A percentile compares a stretch with the other conserved stretches of the same genome.
phyloP scores from a whole-genome alignment of 1,140 invertebrate species.

The Megalonaias nervosa region DNA sequence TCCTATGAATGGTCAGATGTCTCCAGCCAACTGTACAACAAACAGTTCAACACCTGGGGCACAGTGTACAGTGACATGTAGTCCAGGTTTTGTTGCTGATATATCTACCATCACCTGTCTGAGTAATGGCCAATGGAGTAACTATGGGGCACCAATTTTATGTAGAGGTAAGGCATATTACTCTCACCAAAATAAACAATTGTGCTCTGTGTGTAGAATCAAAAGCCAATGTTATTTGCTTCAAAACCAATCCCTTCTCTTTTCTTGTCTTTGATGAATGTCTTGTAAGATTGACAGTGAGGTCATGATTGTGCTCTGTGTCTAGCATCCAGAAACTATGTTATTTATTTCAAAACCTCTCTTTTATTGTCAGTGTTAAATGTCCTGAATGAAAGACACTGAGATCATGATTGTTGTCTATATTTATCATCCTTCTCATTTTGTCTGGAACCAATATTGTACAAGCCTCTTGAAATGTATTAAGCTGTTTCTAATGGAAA shows the following conservation, averaged over 20 bases:
- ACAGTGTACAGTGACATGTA: conserved; percentile 46
- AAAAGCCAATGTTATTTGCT: neutral
- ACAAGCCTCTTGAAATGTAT: no score
- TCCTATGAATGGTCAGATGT: conserved; percentile 34
- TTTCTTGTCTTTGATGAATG: neutral
- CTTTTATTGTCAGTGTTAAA: no score
- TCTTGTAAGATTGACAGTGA: neutral
- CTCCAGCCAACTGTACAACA: conserved; percentile 37
- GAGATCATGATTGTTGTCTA: no score
- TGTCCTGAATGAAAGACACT: no score
- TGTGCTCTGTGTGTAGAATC: neutral
- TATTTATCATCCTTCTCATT: no score
- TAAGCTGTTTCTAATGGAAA: no score
- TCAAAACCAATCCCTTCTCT: neutral
- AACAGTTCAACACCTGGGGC: conserved; percentile 14
- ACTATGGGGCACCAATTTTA: conserved; percentile 24
- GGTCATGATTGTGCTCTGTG: no score
- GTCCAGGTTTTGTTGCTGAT: conserved; percentile 45
- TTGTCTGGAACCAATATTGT: no score
- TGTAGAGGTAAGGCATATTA: conserved; percentile 40
- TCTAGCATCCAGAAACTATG: no score
- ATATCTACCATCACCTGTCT: conserved; percentile 35
- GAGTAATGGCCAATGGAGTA: conserved; percentile 48
- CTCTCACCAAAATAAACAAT: neutral
- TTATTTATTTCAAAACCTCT: no score